Evolutionary conservation across 2,113 vertebrate genomes (phyloP).

Genomic region (Thomomys bottae): DNA sequence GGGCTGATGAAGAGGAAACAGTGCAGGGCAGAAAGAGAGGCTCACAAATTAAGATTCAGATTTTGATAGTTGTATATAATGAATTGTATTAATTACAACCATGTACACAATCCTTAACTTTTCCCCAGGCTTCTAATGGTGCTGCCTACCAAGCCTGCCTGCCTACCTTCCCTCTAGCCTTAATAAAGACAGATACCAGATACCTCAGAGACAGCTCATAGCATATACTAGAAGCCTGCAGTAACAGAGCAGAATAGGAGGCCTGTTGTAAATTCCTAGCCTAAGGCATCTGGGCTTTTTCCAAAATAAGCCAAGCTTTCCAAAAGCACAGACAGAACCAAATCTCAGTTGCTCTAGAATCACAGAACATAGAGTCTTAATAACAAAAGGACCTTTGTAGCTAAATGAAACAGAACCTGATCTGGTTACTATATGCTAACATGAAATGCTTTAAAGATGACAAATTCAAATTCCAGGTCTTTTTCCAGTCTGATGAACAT

Average conservation of each 20-base stretch:
- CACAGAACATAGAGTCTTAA: not conserved
- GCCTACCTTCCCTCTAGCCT: not conserved
- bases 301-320: conserved; percentile 22
- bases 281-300: conserved; percentile 44
- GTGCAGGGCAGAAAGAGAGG: not conserved
- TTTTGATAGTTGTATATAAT: not conserved
- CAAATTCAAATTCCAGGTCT: conserved; percentile 65
- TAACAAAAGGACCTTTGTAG: conserved; percentile 57
- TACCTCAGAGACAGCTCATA: fast-evolving
- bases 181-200: conserved; percentile 40
- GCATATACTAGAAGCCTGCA: not conserved
- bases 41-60: not conserved
- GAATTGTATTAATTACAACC: not conserved
- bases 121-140: conserved; percentile 22
- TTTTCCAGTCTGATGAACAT: conserved; percentile 29
- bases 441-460: conserved; percentile 57
- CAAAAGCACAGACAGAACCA: conserved; percentile 15
- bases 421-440: conserved; percentile 45
- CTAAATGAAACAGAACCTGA: conserved; percentile 16
- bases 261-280: conserved; percentile 38
- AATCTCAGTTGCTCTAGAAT: conserved; percentile 13
- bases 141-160: not conserved
- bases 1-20: not conserved
- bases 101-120: not conserved
- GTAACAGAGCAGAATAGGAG: not conserved